These are phyloP conservation scores for Bugula neritina DNA, from an alignment of 2,888 invertebrate genomes.

Conservation along the genomic window DNA sequence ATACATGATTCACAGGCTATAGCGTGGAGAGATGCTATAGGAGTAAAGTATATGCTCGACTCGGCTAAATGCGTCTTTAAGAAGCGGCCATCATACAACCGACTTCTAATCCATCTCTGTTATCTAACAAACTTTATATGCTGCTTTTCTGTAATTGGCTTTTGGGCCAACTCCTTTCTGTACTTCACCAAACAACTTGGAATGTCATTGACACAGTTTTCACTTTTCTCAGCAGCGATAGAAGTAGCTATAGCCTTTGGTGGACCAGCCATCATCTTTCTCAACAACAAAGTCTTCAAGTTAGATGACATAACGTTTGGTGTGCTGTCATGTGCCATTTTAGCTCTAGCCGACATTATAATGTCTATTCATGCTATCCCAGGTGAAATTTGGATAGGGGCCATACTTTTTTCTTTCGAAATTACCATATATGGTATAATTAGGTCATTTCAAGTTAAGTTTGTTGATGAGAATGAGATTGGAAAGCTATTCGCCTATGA, in stretches of 20 bases:
- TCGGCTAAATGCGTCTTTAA: background rate
- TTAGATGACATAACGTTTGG: background rate
- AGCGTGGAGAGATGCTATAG: background rate
- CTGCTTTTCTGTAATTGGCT: background rate
- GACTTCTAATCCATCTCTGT: background rate
- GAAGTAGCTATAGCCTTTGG: background rate
- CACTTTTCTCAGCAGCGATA: background rate
- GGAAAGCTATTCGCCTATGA: constrained; percentile 8
- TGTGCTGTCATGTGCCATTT: background rate
- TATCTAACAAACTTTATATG: background rate
- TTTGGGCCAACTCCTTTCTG: background rate
- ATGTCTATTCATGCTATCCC: background rate
- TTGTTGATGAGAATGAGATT: background rate
- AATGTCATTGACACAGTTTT: background rate
- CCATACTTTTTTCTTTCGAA: background rate
- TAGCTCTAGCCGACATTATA: background rate
- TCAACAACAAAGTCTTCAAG: background rate
- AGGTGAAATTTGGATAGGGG: background rate
- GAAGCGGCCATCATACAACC: background rate
- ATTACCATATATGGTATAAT: background rate
- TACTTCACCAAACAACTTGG: background rate
- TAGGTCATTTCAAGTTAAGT: background rate
- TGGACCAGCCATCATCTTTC: background rate
- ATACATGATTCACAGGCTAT: background rate
- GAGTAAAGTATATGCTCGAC: background rate